These are phyloP conservation scores for Ailurus styani DNA, from an alignment of 2,113 vertebrate genomes.

Conservation along the genomic window DNA sequence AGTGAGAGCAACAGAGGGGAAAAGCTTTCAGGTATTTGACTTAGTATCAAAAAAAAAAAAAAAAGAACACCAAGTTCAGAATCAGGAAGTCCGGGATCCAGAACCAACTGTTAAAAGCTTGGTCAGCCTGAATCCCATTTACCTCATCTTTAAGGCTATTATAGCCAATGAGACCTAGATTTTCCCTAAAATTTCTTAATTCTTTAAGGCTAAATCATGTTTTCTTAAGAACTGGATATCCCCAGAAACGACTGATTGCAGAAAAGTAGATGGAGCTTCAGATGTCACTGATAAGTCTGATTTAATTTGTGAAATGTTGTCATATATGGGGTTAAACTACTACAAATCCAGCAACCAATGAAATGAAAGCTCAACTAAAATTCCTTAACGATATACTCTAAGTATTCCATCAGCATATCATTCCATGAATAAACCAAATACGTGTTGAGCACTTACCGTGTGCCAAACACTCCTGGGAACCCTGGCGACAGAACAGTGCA, in stretches of 20 bases:
- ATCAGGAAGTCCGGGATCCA: neutral
- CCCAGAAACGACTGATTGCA: conserved; percentile 66
- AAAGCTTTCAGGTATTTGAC: conserved; percentile 77
- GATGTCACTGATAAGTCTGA: conserved; percentile 70
- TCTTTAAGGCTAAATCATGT: neutral
- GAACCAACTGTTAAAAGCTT: neutral
- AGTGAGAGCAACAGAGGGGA: conserved; percentile 51
- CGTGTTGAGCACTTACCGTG: neutral
- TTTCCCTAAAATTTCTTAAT: conserved; percentile 13
- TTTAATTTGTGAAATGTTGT: conserved; percentile 71
- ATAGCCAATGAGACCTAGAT: neutral
- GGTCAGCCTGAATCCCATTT: neutral
- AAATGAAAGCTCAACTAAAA: neutral
- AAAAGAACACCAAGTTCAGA: neutral
- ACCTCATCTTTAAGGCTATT: neutral
- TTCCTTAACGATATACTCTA: neutral
- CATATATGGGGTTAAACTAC: conserved; percentile 72
- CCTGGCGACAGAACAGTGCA: neutral
- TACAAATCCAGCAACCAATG: conserved; percentile 68
- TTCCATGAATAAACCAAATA: neutral
- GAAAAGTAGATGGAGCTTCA: conserved; percentile 70
- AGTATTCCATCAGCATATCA: neutral
- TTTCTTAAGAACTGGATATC: neutral
- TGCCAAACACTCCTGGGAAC: neutral
- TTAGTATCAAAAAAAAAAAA: conserved; percentile 35